A percentile compares a stretch with the other conserved stretches of the same genome.
Conservation (phyloP, 2,113 vertebrate species). For the Eudorcas thomsonii region DNA sequence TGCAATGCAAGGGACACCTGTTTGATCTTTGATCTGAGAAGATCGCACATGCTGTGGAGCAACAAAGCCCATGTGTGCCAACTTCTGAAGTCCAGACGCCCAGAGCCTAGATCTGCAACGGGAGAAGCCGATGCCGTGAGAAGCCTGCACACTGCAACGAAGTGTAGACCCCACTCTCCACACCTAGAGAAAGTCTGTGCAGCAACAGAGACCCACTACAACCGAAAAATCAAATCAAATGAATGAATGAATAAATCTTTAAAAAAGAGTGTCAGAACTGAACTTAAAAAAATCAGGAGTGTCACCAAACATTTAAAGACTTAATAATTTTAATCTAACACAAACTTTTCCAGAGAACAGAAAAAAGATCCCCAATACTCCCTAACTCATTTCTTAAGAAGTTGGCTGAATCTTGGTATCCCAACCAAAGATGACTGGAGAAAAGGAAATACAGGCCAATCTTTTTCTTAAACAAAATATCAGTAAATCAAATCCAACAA, state of each 20-base stretch:
- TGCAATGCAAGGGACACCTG: not conserved
- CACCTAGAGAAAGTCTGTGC: not conserved
- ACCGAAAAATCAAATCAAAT: not conserved
- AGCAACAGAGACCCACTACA: not conserved
- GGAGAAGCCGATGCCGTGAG: not conserved
- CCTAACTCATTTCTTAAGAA: not conserved
- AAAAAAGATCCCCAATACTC: not conserved
- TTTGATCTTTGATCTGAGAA: not conserved
- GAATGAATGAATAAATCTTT: not conserved
- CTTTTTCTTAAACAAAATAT: not conserved
- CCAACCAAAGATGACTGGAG: not conserved
- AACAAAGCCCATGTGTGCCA: not conserved
- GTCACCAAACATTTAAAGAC: not conserved
- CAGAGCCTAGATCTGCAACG: not conserved
- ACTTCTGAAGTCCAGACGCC: rapidly evolving
- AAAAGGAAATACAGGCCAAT: not conserved
- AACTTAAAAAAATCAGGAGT: not conserved
- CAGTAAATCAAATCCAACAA: not conserved
- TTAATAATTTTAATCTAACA: not conserved
- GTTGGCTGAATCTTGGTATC: not conserved
- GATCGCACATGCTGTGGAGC: not conserved
- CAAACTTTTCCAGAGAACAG: not conserved
- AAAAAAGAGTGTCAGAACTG: not conserved
- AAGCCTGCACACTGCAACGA: not conserved
- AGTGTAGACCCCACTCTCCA: not conserved